Percentiles rank a stretch among this genome's conserved stretches.
phyloP scores from a whole-genome alignment of 1,140 invertebrate genomes.

The Rhopalosiphum maidis region DNA sequence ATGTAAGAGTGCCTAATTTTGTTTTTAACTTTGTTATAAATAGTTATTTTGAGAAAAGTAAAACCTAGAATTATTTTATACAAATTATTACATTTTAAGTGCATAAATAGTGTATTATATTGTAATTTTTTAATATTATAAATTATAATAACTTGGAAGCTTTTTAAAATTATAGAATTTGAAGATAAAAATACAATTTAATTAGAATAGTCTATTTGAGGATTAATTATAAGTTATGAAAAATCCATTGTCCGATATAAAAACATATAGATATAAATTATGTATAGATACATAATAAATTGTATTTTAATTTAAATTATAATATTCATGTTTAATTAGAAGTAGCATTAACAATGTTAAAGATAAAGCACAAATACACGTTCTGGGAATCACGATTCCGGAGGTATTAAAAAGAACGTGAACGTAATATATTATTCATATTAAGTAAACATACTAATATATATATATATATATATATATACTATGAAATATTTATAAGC shows the following conservation, averaged over 20 bases:
- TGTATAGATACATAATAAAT: too few relatives aligned
- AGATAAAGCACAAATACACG: neutral
- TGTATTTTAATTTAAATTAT: neutral
- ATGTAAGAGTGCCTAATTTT: neutral
- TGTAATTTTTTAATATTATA: neutral
- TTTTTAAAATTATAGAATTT: neutral
- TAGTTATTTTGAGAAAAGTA: too few relatives aligned
- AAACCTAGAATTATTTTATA: neutral
- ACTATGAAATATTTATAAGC: neutral
- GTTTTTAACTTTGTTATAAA: neutral
- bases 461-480: neutral
- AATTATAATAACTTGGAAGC: neutral
- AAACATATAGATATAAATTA: neutral
- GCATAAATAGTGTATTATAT: neutral
- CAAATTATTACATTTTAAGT: neutral
- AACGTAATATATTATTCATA: neutral
- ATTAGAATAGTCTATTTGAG: too few relatives aligned
- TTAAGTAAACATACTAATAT: neutral
- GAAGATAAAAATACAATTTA: neutral
- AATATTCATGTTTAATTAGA: neutral
- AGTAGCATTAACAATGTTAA: neutral
- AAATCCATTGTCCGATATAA: neutral
- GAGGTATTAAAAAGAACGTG: neutral
- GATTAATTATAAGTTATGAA: neutral
- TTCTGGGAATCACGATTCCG: neutral